phyloP scores from a whole-genome alignment of 2,888 invertebrate species.

The Disparrhopalites patrizii region DNA sequence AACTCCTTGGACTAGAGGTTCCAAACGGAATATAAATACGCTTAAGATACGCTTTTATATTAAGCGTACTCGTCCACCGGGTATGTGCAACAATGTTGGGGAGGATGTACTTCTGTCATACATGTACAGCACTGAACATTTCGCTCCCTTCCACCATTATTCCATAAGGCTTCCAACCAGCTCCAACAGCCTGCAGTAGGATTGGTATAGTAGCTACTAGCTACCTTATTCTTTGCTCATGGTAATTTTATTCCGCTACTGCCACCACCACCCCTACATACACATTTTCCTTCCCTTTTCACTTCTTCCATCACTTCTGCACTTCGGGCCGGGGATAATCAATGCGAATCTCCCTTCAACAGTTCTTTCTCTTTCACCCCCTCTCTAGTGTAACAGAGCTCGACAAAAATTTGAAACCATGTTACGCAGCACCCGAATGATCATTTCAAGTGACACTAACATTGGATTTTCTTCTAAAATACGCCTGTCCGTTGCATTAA shows the following conservation, averaged over 20 bases:
- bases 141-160: constrained; percentile 13
- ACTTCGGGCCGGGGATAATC: neutral
- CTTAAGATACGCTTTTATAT: neutral
- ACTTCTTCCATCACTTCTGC: neutral
- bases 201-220: too few relatives aligned
- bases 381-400: neutral
- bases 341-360: neutral
- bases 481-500: neutral
- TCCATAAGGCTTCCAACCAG: constrained; percentile 1
- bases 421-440: neutral
- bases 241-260: constrained; percentile 1
- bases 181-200: too few relatives aligned
- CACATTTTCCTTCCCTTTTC: neutral
- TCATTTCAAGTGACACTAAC: too few relatives aligned
- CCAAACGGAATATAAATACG: neutral
- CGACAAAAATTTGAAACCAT: neutral
- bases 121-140: neutral
- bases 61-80: too few relatives aligned
- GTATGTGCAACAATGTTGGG: neutral
- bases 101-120: neutral
- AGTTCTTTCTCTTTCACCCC: neutral
- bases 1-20: neutral
- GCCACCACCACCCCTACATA: neutral
- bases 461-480: neutral
- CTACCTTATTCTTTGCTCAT: constrained; percentile 1